phyloP scores from a whole-genome alignment of 2,888 invertebrate species.

The Drosophila merina region DNA sequence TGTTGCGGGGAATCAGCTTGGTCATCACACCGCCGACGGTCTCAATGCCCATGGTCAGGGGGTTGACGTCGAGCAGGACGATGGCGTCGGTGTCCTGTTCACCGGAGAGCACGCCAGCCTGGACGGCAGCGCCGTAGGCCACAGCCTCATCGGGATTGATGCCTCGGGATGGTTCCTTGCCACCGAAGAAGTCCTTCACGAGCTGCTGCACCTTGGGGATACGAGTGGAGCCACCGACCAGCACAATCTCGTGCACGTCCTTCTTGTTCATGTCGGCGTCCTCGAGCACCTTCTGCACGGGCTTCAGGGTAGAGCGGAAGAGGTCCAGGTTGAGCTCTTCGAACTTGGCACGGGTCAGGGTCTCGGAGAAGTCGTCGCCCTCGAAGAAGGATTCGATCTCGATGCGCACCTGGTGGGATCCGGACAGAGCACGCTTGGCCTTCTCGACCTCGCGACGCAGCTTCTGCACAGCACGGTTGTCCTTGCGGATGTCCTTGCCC shows the following conservation, averaged over 20 bases:
- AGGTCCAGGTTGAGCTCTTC: conserved; percentile 98
- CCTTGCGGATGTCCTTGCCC: conserved; percentile 97
- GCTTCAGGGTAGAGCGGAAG: conserved; percentile 96
- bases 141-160: conserved; percentile 99
- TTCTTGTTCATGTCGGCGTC: conserved; percentile 99
- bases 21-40: conserved; percentile 99
- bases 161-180: conserved; percentile 98
- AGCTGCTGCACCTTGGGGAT: conserved; percentile 98
- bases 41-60: conserved; percentile 99
- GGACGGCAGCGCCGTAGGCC: conserved; percentile 99
- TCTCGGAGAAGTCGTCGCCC: conserved; percentile 99
- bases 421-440: conserved; percentile 97
- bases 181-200: conserved; percentile 97
- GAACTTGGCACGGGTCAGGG: conserved; percentile 98
- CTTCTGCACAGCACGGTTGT: conserved; percentile 97
- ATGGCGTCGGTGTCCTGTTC: conserved; percentile 99
- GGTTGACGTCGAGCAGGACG: conserved; percentile 98
- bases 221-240: conserved; percentile 99
- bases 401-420: conserved; percentile 96
- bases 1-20: conserved; percentile 98
- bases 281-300: conserved; percentile 97
- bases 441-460: conserved; percentile 98
- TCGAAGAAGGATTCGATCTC: conserved; percentile 99
- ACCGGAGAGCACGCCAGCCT: conserved; percentile 97
- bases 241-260: conserved; percentile 98